phyloP scores from a whole-genome alignment of 2,888 invertebrate genomes.

The Amphimallon solstitiale region DNA sequence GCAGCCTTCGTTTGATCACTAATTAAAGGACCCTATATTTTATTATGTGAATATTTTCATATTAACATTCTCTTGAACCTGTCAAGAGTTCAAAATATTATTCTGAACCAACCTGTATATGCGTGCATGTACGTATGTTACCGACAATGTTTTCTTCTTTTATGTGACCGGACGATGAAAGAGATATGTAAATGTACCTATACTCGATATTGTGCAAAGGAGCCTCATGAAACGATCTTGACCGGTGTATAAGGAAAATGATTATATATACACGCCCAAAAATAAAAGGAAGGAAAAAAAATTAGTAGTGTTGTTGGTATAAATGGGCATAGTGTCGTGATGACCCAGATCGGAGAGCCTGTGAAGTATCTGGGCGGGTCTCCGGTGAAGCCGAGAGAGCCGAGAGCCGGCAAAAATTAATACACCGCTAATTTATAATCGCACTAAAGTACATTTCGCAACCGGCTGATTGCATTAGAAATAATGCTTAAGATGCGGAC shows the following conservation, averaged over 20 bases:
- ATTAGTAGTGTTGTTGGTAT: constrained; percentile 24
- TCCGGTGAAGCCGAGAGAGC: constrained; percentile 42
- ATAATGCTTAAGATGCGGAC: constrained; percentile 48
- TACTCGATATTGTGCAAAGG: not conserved
- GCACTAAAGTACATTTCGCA: constrained; percentile 49
- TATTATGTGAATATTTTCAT: no score
- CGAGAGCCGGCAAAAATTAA: constrained; percentile 50
- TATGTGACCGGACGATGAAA: no score
- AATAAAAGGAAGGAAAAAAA: constrained; percentile 29
- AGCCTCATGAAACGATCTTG: not conserved
- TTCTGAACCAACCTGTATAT: no score
- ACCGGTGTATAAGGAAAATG: constrained; percentile 24
- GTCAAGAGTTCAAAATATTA: no score
- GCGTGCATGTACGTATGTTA: no score
- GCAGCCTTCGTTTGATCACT: no score
- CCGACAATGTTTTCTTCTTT: no score
- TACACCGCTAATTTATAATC: constrained; percentile 52
- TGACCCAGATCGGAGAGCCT: constrained; percentile 51
- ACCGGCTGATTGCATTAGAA: constrained; percentile 50
- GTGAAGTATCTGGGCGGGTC: constrained; percentile 51
- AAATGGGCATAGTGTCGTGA: constrained; percentile 49
- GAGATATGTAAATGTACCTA: no score
- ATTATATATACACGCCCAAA: constrained; percentile 34
- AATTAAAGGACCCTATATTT: no score
- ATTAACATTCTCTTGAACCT: no score